Conservation (phyloP, 2,797 vertebrate genomes). For the Anguilla obscura region DNA sequence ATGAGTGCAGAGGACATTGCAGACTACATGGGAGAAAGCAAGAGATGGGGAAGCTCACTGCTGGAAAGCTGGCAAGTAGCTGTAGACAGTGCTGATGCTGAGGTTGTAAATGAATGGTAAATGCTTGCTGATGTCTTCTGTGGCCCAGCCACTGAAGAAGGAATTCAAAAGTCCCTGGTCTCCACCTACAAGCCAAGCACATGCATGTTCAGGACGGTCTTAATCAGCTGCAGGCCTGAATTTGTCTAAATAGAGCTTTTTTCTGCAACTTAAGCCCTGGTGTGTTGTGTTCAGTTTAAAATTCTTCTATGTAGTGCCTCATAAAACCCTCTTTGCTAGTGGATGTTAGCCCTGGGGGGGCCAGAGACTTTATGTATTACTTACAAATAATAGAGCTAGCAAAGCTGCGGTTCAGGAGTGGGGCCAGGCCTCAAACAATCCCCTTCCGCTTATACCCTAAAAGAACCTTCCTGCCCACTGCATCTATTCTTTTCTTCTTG, state of each 20-base stretch:
- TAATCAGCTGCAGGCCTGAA: background rate
- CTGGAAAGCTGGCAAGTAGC: slow-evolving; percentile 78
- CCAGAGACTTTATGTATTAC: background rate
- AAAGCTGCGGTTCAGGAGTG: background rate
- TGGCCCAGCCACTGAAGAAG: slow-evolving; percentile 78
- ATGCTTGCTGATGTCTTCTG: slow-evolving; percentile 74
- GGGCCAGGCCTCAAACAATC: background rate
- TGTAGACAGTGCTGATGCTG: slow-evolving; percentile 71
- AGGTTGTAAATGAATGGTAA: slow-evolving; percentile 83
- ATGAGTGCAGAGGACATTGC: background rate
- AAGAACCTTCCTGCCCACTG: too few species aligned
- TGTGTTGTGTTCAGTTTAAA: background rate
- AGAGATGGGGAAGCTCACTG: slow-evolving; percentile 69
- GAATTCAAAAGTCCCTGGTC: slow-evolving; percentile 85
- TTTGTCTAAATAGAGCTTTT: background rate
- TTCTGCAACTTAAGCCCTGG: background rate
- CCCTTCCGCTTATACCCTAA: too few species aligned
- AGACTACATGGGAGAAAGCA: background rate
- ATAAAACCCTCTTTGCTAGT: background rate
- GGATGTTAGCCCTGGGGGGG: background rate
- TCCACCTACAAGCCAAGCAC: slow-evolving; percentile 68
- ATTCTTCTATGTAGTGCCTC: background rate
- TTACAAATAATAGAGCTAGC: background rate
- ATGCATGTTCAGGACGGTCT: background rate
- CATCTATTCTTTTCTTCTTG: too few species aligned